Conservation (phyloP, 2,797 vertebrate species). For the Poecile montanus region DNA sequence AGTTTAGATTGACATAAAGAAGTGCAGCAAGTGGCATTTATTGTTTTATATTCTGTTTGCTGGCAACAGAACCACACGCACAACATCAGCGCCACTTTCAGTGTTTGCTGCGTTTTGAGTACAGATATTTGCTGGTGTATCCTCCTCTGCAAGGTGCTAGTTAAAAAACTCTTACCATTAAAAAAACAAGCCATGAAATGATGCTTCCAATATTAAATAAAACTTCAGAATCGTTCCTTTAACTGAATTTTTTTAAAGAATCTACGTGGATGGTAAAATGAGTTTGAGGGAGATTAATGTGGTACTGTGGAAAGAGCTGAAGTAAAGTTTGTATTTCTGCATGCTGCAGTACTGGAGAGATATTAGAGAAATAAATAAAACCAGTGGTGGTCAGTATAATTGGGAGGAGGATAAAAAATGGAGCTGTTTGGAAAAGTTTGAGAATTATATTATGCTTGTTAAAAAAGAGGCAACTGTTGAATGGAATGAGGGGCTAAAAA, state of each 20-base stretch:
- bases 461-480: not conserved
- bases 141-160: not conserved
- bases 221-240: not conserved
- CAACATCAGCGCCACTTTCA: not conserved
- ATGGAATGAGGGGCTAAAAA: not conserved
- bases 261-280: not conserved
- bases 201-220: not conserved
- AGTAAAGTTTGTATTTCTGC: not conserved
- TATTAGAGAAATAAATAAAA: conserved; percentile 46
- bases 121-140: not conserved
- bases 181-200: not conserved
- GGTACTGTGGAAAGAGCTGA: not conserved
- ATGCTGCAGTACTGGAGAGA: not conserved
- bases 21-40: not conserved
- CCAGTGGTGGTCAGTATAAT: not conserved
- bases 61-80: not conserved
- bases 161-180: not conserved
- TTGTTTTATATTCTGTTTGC: not conserved
- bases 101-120: accelerated
- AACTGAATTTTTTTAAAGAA: not conserved
- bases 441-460: not conserved
- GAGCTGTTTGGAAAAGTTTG: not conserved
- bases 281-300: not conserved
- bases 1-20: not conserved
- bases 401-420: not conserved